Conservation (phyloP, 2,888 invertebrate species). For the Mythimna albipuncta region DNA sequence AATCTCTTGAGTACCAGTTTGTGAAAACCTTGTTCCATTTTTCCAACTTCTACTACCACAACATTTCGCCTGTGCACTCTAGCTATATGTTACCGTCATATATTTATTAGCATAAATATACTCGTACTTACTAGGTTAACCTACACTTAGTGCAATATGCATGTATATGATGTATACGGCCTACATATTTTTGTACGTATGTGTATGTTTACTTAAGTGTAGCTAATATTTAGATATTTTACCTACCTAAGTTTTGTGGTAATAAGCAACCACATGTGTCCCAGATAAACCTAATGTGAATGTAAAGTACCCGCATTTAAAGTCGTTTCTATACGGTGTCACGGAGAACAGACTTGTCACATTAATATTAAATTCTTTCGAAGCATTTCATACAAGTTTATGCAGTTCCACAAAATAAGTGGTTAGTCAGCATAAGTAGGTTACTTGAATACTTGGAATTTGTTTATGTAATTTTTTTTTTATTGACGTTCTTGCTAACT, state of each 20-base stretch:
- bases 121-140: no score
- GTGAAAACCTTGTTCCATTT: no score
- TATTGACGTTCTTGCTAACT: not conserved
- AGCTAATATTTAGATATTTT: conserved; percentile 9
- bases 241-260: conserved; percentile 43
- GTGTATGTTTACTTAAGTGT: conserved; percentile 12
- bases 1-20: no score
- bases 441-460: not conserved
- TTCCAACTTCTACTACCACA: no score
- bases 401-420: conserved; percentile 18
- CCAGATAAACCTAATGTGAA: conserved; percentile 71
- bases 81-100: no score
- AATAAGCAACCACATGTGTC: conserved; percentile 78
- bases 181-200: not conserved
- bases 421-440: conserved; percentile 25
- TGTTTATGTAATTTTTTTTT: not conserved
- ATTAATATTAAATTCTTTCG: conserved; percentile 47
- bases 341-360: conserved; percentile 81
- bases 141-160: not conserved
- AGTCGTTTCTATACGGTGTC: conserved; percentile 86
- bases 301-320: conserved; percentile 72
- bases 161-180: no score
- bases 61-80: no score
- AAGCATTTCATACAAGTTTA: conserved; percentile 32
- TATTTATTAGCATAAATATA: no score